phyloP scores from a whole-genome alignment of 2,888 invertebrate genomes.

The Brachypterus glaber region DNA sequence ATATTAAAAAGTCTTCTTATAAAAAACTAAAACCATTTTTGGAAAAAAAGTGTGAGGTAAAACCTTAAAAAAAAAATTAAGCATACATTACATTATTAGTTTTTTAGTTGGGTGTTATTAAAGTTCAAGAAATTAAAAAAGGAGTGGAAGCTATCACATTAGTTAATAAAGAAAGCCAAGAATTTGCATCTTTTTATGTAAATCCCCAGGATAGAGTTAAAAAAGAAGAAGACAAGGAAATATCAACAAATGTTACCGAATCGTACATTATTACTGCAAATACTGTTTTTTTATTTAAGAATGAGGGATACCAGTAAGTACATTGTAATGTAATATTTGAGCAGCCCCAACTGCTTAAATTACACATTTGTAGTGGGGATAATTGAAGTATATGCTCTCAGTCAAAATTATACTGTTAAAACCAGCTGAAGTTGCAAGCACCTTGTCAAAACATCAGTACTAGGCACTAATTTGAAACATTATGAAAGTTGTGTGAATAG shows the following conservation, averaged over 20 bases:
- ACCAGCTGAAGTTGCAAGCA: no score
- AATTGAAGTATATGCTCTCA: no score
- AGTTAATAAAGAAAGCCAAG: slow-evolving; percentile 53
- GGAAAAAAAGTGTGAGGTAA: slow-evolving; percentile 61
- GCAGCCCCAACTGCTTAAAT: no score
- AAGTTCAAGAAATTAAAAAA: slow-evolving; percentile 57
- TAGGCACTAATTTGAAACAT: no score
- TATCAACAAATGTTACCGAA: slow-evolving; percentile 49
- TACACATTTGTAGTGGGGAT: no score
- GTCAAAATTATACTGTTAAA: no score
- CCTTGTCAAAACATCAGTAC: no score
- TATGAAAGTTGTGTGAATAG: no score
- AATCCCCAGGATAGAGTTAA: slow-evolving; percentile 30
- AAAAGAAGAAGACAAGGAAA: slow-evolving; percentile 36
- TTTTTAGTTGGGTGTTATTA: slow-evolving; percentile 49
- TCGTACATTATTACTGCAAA: slow-evolving; percentile 59
- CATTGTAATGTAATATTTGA: slow-evolving; percentile 4
- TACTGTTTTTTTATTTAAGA: slow-evolving; percentile 53
- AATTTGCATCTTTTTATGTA: slow-evolving; percentile 42
- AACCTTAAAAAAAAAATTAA: slow-evolving; percentile 22
- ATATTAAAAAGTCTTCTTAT: slow-evolving; percentile 80
- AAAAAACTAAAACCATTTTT: slow-evolving; percentile 85
- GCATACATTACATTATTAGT: slow-evolving; percentile 11
- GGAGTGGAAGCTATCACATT: slow-evolving; percentile 72
- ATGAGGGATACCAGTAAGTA: slow-evolving; percentile 45